These are phyloP conservation scores for Grammomys surdaster DNA, from an alignment of 2,113 vertebrate species.

Conservation along the genomic window DNA sequence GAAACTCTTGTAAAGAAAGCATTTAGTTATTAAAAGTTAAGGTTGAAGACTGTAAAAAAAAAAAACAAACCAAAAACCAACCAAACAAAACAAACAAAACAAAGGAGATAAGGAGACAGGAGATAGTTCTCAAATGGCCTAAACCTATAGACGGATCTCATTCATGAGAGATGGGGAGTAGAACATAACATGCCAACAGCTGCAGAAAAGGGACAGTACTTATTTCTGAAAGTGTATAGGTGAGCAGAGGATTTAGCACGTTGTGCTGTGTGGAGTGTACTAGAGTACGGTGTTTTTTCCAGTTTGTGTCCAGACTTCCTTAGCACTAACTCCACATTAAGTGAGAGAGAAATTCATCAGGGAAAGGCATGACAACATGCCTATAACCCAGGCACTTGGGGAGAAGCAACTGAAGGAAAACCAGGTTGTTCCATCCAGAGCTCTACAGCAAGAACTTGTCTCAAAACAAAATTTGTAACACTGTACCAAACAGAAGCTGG, in stretches of 20 bases:
- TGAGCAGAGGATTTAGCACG: neutral
- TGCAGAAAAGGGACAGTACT: too few species aligned
- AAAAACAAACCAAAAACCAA: too few species aligned
- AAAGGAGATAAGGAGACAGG: neutral
- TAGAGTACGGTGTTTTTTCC: rapidly evolving
- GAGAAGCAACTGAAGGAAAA: neutral
- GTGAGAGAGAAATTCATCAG: neutral
- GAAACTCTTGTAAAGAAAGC: neutral
- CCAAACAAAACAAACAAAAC: neutral
- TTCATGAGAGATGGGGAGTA: too few species aligned
- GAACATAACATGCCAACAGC: too few species aligned
- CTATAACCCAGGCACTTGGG: neutral
- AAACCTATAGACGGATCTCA: too few species aligned
- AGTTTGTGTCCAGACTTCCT: neutral
- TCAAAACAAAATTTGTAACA: neutral
- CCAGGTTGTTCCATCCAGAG: neutral
- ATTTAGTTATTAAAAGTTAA: neutral
- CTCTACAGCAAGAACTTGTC: neutral
- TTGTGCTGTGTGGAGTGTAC: neutral
- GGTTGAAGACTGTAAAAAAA: neutral
- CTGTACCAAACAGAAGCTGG: neutral
- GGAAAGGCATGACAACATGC: too few species aligned
- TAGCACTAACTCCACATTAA: rapidly evolving
- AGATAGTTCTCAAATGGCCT: neutral
- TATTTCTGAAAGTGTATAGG: neutral